phyloP scores from a whole-genome alignment of 1,140 invertebrate species.

The Paramacrobiotus metropolitanus region DNA sequence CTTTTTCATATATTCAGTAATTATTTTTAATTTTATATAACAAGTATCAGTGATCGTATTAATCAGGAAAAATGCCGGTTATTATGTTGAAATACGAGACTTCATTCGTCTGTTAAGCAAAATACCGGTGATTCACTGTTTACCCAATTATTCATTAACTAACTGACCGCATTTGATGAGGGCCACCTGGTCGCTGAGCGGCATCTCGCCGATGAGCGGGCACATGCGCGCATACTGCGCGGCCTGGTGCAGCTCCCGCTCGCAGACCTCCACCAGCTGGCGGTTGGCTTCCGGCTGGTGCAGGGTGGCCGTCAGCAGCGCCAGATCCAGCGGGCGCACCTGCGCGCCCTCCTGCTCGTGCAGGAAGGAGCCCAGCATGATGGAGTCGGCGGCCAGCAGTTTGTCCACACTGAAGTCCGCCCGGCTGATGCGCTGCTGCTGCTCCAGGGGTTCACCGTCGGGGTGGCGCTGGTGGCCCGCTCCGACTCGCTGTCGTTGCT shows the following conservation, averaged over 20 bases:
- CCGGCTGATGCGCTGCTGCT: neutral
- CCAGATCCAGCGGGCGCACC: conserved; percentile 2
- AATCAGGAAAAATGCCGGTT: no score
- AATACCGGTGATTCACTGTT: no score
- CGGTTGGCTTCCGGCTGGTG: neutral
- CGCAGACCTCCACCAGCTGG: neutral
- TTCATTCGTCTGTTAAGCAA: neutral
- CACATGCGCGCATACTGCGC: conserved; percentile 12
- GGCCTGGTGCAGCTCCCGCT: neutral
- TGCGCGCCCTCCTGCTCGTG: neutral
- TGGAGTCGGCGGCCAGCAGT: neutral
- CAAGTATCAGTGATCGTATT: no score
- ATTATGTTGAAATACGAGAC: neutral
- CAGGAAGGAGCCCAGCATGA: neutral
- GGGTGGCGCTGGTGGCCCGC: neutral
- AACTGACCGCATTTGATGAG: conserved; percentile 49
- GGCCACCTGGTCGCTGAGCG: conserved; percentile 68
- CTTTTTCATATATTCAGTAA: no score
- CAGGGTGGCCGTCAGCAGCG: neutral
- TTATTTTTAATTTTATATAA: no score
- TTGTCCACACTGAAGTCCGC: neutral
- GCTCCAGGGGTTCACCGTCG: neutral
- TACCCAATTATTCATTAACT: no score
- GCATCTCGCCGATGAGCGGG: conserved; percentile 47
- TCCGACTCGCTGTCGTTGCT: no score